Conservation (phyloP, 92 coral and sea anemone genomes). For the Phenganax marumi region DNA sequence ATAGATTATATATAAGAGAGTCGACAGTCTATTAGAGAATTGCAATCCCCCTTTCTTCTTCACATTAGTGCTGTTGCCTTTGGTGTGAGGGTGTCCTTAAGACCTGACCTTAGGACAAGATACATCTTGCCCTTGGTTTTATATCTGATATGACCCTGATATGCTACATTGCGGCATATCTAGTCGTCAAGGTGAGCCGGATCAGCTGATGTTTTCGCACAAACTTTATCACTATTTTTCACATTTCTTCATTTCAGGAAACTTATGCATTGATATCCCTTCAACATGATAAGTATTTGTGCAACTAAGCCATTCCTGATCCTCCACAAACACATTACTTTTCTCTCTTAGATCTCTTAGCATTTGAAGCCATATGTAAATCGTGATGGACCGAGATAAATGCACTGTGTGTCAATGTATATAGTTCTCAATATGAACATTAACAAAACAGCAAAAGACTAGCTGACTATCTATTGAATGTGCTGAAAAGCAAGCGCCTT, state of each 20-base stretch:
- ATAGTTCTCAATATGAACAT: no score
- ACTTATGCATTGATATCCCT: slow-evolving; percentile 23
- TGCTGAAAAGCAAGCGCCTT: no score
- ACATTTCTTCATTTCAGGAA: slow-evolving; percentile 9
- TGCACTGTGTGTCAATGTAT: no score
- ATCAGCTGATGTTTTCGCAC: slow-evolving; percentile 2
- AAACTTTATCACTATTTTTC: slow-evolving; percentile 6
- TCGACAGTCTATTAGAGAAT: not conserved
- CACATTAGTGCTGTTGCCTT: slow-evolving; percentile 15
- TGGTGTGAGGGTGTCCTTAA: slow-evolving; percentile 22
- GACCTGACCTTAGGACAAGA: slow-evolving; percentile 20
- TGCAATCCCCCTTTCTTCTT: slow-evolving; percentile 17
- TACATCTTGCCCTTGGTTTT: slow-evolving; percentile 11
- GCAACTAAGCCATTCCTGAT: slow-evolving; percentile 25
- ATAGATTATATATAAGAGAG: not conserved
- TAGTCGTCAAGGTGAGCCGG: slow-evolving; percentile 7
- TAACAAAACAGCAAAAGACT: no score
- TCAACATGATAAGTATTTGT: slow-evolving; percentile 11
- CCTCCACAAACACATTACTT: slow-evolving; percentile 33
- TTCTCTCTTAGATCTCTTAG: slow-evolving; percentile 3
- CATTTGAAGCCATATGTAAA: slow-evolving; percentile 7
- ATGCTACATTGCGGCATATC: slow-evolving; percentile 7
- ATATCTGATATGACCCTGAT: slow-evolving; percentile 1
- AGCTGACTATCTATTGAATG: no score
- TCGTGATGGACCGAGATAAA: no score